Conservation (phyloP, 1,140 invertebrate species). For the Drosophila takahashii region DNA sequence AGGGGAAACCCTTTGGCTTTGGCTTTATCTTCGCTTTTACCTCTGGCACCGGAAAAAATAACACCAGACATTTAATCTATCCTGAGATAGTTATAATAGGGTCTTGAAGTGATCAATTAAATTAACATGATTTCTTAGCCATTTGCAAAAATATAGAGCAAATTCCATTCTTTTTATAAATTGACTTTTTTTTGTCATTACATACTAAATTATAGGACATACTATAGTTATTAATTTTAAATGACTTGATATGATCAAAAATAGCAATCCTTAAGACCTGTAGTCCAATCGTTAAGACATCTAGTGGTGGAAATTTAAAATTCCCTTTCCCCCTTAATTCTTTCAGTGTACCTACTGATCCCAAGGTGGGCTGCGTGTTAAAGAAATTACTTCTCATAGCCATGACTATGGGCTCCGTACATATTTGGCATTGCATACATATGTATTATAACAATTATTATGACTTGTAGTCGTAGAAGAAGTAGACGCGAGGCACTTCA, state of each 20-base stretch:
- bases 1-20: conserved; percentile 33
- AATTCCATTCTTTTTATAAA: no score
- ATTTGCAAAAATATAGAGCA: no score
- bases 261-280: no score
- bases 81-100: background rate
- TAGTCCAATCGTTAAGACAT: no score
- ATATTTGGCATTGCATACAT: conserved; percentile 59
- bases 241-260: background rate
- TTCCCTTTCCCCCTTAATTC: background rate
- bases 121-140: no score
- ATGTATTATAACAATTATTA: conserved; percentile 41
- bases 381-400: conserved; percentile 53
- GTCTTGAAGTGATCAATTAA: no score
- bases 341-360: conserved; percentile 27
- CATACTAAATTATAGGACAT: no score
- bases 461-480: conserved; percentile 49
- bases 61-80: background rate
- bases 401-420: conserved; percentile 14
- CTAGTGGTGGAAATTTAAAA: background rate
- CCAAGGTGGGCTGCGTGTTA: conserved; percentile 52
- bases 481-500: conserved; percentile 66
- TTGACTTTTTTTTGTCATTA: no score
- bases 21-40: conserved; percentile 22
- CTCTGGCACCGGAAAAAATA: conserved; percentile 35
- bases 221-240: no score